Conservation (phyloP, 2,888 invertebrate genomes). For the Rhogogaster chlorosoma region DNA sequence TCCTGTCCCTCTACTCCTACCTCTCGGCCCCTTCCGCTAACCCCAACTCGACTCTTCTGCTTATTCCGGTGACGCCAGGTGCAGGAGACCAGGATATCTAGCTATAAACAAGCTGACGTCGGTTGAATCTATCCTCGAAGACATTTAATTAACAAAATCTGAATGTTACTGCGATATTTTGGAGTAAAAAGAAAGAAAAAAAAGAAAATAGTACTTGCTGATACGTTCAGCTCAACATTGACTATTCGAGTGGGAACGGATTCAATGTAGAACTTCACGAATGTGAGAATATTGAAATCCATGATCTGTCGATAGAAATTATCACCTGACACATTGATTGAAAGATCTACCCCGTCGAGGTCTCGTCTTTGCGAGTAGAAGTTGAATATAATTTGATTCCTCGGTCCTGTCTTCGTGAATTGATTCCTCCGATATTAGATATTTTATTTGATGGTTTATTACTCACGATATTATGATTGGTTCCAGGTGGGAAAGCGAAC, state of each 20-base stretch:
- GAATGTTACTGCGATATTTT: constrained; percentile 56
- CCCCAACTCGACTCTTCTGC: constrained; percentile 46
- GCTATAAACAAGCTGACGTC: constrained; percentile 42
- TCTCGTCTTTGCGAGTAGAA: not conserved
- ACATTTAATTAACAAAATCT: constrained; percentile 71
- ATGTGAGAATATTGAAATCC: not conserved
- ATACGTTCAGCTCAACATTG: not conserved
- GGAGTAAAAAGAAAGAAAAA: not conserved
- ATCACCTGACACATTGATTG: constrained; percentile 12
- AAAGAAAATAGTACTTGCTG: not conserved
- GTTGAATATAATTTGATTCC: constrained; percentile 3
- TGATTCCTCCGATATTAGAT: constrained; percentile 2
- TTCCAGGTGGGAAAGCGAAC: not conserved
- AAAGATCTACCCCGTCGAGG: constrained; percentile 9
- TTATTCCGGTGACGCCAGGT: constrained; percentile 57
- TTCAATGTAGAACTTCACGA: not conserved
- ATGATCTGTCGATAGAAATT: not conserved
- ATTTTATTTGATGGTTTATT: not conserved
- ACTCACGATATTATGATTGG: not conserved
- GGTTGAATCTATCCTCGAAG: constrained; percentile 63
- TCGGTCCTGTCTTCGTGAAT: not conserved
- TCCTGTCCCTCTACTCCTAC: constrained; percentile 43
- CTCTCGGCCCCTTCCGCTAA: constrained; percentile 36
- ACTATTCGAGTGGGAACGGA: too few species aligned
- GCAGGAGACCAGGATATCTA: constrained; percentile 51